Base-by-base conservation (phyloP, 2,113 vertebrate species). In the Oostethus manadensis region DNA sequence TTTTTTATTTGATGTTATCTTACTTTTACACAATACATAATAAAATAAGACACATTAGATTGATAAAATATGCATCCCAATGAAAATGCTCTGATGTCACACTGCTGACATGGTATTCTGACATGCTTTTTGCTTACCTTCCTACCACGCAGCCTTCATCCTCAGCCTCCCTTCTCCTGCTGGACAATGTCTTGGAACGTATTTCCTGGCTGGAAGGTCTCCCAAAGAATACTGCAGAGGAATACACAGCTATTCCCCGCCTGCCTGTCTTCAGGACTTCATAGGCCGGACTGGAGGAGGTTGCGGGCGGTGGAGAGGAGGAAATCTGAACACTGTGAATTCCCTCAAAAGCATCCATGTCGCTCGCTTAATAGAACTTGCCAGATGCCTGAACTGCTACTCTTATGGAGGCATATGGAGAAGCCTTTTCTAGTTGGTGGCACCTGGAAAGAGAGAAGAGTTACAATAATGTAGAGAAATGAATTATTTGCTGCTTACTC, bases 341-440 rank as follows among this genome's bases (percentile, higher is more conserved):
- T 66, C 90, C 89, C 75, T 91, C 89, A 51, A 91, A 88, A 33
- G 83, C 72, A 68, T 90, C 88, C 90, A 90, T 89, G n/a, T 61
- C 2, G 10, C 15, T 38, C 29, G 38, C 18, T 43, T 23, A 42
- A 59, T 14, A 50, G 44, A 47, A 42, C 44, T 35, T 15, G 13
- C 1, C n/a, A 1, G 26, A 55, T 40, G 7, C 40, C 42, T 46
- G 43, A 23, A 35, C 17, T 21, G 23, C 49, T 29, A 49, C 35
- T 29, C 1, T 20, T 51, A 43, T 8, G 17, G 3, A 15, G 17
- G 3, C 15, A 26, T 20, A n/a, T 22, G 38, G 21, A 40, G 35
- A 54, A 4, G 20, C 33, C 38, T 22, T 26, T 4, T 3, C n/a
- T 35, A 65, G 55, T 18, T 10, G 18, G 7, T 51, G 8, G 38